Base-by-base conservation (phyloP, 2,888 invertebrate genomes). In the Latheticus oryzae region DNA sequence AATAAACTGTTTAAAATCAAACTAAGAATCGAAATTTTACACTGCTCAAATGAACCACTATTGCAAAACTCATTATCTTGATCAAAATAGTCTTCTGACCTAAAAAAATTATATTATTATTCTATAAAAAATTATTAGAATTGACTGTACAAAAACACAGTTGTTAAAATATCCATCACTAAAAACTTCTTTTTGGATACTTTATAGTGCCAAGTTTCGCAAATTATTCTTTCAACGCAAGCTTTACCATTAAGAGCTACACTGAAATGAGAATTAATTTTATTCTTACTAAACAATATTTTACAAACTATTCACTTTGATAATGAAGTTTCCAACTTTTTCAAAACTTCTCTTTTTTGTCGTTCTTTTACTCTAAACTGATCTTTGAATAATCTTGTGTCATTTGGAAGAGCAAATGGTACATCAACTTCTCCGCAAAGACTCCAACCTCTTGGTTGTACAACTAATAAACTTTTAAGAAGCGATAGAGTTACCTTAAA, bases 381-480 rank as follows among this genome's bases (percentile, higher is more conserved):
- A 28, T 70, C 43, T 58, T 68, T 76, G 0, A 78, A 76, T 60
- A 79, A 71, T 54, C 78, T 78, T 2, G 77, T 76, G 47, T 80
- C 80, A 21, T 67, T 72, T 0, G 82, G 83, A 5, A 84, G 66
- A 0, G 81, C 80, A 63, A 82, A 87, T n/a, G 83, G 78, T 1
- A 85, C 80, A 53, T 87, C 87, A 28, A 85, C 81, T 72, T 87
- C 87, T 26, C 82, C 68, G 0, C 81, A 79, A 0, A 84, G 70
- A 60, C 85, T 85, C 81, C 84, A 84, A 1, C 83, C 84, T 4
- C 79, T 77, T 0, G 87, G 86, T 3, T 82, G 80, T 42, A 80
- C 79, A 0, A 82, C 72, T 76, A 84, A 79, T 28, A 87, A 76
- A 0, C 85, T 79, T 72, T 87, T 87, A 7, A 85, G 75, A 0